Conservation (phyloP, 2,888 invertebrate genomes). For the Mayetiola destructor region DNA sequence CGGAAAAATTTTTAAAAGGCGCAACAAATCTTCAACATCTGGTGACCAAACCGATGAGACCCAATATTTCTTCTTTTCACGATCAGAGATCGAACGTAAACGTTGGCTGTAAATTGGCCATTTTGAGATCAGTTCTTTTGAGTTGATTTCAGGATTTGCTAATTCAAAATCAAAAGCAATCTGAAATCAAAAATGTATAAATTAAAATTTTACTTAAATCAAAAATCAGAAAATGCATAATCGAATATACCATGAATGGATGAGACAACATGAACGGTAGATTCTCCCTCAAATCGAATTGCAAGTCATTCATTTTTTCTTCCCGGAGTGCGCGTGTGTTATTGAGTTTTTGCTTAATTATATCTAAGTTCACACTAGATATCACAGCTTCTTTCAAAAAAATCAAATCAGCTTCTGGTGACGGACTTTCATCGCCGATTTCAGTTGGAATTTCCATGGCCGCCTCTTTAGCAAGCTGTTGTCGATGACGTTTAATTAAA, state of each 20-base stretch:
- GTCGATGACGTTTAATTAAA: background rate
- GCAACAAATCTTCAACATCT: background rate
- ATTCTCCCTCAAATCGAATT: background rate
- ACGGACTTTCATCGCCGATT: background rate
- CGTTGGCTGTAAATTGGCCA: background rate
- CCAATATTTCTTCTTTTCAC: background rate
- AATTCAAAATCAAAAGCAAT: background rate
- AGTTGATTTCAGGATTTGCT: background rate
- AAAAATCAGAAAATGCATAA: background rate
- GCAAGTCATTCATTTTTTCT: background rate
- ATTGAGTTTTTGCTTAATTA: background rate
- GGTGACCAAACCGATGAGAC: background rate
- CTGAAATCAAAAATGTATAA: background rate
- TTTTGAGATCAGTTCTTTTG: background rate
- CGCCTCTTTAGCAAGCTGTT: background rate
- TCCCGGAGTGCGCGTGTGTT: background rate
- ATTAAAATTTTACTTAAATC: background rate
- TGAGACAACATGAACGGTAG: slow-evolving; percentile 1
- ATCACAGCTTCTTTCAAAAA: background rate
- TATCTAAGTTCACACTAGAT: background rate
- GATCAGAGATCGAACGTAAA: background rate
- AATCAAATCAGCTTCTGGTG: background rate
- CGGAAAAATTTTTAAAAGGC: background rate
- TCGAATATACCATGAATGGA: background rate
- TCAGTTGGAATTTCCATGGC: background rate